Evolutionary conservation across 2,113 vertebrate genomes (phyloP).

Genomic region (Pygoscelis antarcticus): DNA sequence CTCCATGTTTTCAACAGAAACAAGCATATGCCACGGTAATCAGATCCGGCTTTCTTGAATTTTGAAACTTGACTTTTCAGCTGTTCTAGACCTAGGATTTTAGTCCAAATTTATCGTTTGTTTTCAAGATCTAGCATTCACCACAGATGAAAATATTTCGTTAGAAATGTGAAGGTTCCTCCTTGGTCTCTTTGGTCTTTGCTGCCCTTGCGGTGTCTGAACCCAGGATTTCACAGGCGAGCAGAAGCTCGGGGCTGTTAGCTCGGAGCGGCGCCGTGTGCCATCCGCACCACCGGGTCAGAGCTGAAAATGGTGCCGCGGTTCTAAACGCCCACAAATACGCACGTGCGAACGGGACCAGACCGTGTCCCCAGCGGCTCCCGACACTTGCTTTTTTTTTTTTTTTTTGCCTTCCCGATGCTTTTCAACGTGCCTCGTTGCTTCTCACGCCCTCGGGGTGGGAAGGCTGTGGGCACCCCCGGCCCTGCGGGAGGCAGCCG

Average conservation of each 20-base stretch:
- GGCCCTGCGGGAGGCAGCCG: no score
- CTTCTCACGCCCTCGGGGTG: rapidly evolving
- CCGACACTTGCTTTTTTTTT: not conserved
- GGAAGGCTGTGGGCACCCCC: no score
- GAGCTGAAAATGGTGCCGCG: rapidly evolving
- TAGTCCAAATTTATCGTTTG: not conserved
- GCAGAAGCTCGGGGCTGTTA: not conserved
- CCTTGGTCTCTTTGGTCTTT: no score
- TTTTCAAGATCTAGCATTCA: not conserved
- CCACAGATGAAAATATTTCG: not conserved
- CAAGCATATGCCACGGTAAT: not conserved
- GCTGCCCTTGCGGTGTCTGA: no score
- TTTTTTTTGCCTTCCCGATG: not conserved
- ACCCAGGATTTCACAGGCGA: not conserved
- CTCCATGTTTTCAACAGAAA: not conserved
- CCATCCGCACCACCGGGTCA: rapidly evolving
- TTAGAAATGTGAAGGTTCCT: not conserved
- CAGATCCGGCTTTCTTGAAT: no score
- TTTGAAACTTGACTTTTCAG: not conserved
- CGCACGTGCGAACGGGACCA: rapidly evolving
- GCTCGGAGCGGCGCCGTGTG: rapidly evolving
- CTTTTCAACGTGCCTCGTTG: rapidly evolving
- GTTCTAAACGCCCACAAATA: rapidly evolving
- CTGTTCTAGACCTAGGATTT: not conserved
- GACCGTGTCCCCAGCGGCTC: rapidly evolving